Evolutionary conservation across 2,888 invertebrate genomes (phyloP).

Genomic region (Coleophora flavipennella): DNA sequence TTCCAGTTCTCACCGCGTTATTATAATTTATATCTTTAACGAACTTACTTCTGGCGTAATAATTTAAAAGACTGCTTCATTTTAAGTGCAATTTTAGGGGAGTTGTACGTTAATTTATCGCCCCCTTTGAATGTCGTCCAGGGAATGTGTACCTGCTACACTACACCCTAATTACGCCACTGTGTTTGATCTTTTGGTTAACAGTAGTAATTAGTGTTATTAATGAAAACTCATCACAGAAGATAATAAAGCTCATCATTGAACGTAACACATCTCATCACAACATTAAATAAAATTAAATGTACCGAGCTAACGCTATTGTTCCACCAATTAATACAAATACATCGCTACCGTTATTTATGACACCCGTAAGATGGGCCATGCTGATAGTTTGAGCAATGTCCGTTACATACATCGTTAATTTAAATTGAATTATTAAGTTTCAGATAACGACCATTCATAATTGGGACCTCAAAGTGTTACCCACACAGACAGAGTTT

Average conservation of each 20-base stretch:
- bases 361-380: slow-evolving; percentile 23
- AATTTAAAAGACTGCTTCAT: no score
- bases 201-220: neutral
- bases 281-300: slow-evolving; percentile 23
- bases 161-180: no score
- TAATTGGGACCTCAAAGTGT: slow-evolving; percentile 8
- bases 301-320: slow-evolving; percentile 22
- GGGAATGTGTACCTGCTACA: no score
- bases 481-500: no score
- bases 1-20: no score
- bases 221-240: slow-evolving; percentile 3
- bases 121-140: no score
- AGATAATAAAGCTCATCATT: slow-evolving; percentile 14
- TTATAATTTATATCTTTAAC: no score
- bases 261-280: slow-evolving; percentile 5
- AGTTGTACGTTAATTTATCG: no score
- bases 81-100: no score
- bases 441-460: slow-evolving; percentile 17
- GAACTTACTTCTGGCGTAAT: no score
- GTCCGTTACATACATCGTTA: slow-evolving; percentile 24
- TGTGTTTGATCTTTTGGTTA: no score
- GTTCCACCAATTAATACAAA: slow-evolving; percentile 24
- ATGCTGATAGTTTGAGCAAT: slow-evolving; percentile 22
- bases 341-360: slow-evolving; percentile 28
- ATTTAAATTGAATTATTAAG: slow-evolving; percentile 31